These are phyloP conservation scores for Bradynema listronoti DNA, from an alignment of 1,140 invertebrate species.

Conservation along the genomic window DNA sequence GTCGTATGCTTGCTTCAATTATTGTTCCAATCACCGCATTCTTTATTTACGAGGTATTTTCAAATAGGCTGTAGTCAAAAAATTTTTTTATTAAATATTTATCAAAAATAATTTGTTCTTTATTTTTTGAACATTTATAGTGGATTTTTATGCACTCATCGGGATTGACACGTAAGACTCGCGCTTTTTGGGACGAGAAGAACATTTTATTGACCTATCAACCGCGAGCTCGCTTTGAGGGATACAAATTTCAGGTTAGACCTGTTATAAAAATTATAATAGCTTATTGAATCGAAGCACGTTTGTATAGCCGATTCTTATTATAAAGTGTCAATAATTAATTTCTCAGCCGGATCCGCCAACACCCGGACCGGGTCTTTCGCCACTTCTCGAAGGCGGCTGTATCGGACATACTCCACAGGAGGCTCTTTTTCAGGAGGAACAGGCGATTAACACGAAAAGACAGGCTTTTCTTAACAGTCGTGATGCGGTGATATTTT, in stretches of 20 bases:
- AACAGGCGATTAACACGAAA: no score
- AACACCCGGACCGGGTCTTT: no score
- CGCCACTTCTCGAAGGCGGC: no score
- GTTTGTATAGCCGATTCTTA: no score
- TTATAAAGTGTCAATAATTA: no score
- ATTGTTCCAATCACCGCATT: constrained; percentile 1
- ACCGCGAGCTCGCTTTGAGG: constrained; percentile 8
- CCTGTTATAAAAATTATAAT: no score
- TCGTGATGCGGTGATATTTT: no score
- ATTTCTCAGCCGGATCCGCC: no score
- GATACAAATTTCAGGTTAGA: constrained; percentile 5
- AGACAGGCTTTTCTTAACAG: no score
- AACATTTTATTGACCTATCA: constrained; percentile 11
- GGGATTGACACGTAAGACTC: background rate
- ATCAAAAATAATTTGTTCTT: background rate
- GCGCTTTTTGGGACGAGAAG: constrained; percentile 8
- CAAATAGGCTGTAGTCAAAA: background rate
- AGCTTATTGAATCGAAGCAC: no score
- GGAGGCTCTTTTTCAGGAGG: no score
- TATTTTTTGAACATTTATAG: background rate
- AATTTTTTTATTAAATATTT: background rate
- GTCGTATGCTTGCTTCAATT: constrained; percentile 9
- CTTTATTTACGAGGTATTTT: constrained; percentile 4
- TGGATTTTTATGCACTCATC: background rate
- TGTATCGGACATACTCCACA: no score